Percentiles rank a stretch among this genome's conserved stretches.
phyloP scores from a whole-genome alignment of 2,888 invertebrate species.

The Idaea dimidiata region DNA sequence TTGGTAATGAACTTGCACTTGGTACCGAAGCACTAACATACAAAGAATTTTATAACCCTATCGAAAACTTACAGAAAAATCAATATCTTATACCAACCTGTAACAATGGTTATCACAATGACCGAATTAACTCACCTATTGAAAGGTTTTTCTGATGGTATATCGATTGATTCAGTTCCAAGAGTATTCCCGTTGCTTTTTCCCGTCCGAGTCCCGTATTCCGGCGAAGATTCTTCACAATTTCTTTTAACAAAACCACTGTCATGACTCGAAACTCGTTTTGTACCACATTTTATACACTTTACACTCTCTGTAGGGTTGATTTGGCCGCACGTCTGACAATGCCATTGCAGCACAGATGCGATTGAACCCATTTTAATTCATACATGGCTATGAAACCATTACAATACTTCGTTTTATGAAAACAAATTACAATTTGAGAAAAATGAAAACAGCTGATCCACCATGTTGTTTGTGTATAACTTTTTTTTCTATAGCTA shows the following conservation, averaged over 20 bases:
- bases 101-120: conserved; percentile 54
- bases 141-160: conserved; percentile 66
- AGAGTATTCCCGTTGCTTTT: conserved; percentile 72
- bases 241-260: conserved; percentile 64
- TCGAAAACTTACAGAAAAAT: conserved; percentile 68
- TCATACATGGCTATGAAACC: conserved; percentile 80
- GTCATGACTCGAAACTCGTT: conserved; percentile 82
- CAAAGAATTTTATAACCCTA: conserved; percentile 67
- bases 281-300: conserved; percentile 91
- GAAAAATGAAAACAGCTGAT: conserved; percentile 82
- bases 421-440: conserved; percentile 63
- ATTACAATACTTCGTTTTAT: conserved; percentile 71
- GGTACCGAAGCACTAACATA: conserved; percentile 57
- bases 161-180: conserved; percentile 67
- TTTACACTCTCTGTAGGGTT: conserved; percentile 92
- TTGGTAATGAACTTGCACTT: conserved; percentile 57
- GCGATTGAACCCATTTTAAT: conserved; percentile 94
- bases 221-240: conserved; percentile 68
- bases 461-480: conserved; percentile 83
- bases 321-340: conserved; percentile 92
- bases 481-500: conserved; percentile 52
- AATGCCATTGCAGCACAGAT: conserved; percentile 96
- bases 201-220: conserved; percentile 64
- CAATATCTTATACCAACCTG: conserved; percentile 59
- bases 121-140: conserved; percentile 62